Evolutionary conservation across 2,888 invertebrate species (phyloP).

Genomic region (Hipparchia semele): DNA sequence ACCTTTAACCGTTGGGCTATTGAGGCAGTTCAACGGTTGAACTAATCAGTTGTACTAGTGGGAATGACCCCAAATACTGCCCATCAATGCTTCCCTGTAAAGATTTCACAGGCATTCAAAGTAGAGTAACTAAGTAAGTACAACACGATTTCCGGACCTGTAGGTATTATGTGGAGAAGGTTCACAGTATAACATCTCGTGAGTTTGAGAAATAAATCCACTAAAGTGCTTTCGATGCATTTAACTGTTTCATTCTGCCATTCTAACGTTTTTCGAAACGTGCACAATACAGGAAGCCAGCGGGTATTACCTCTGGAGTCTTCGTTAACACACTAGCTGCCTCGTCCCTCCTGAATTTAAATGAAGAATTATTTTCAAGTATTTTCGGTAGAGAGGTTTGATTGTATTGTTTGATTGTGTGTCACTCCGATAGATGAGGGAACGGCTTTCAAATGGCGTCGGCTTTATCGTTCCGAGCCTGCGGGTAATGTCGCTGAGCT

Average conservation of each 20-base stretch:
- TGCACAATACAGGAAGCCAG: conserved; percentile 60
- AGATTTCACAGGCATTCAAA: too few species aligned
- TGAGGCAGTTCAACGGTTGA: too few species aligned
- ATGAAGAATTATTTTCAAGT: conserved; percentile 82
- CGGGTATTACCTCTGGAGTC: conserved; percentile 59
- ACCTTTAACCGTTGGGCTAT: too few species aligned
- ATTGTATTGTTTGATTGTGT: conserved; percentile 83
- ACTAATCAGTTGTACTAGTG: too few species aligned
- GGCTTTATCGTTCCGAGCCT: conserved; percentile 64
- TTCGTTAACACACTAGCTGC: conserved; percentile 67
- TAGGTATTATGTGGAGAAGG: conserved; percentile 10
- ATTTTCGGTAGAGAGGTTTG: conserved; percentile 80
- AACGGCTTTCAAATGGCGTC: conserved; percentile 71
- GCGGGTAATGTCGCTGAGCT: conserved; percentile 66
- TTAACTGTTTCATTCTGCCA: conserved; percentile 60
- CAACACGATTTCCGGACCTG: conserved; percentile 5
- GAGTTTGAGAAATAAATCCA: conserved; percentile 56
- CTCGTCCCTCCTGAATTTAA: conserved; percentile 78
- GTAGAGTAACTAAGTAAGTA: not conserved
- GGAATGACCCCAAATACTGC: too few species aligned
- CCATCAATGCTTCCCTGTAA: too few species aligned
- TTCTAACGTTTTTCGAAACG: conserved; percentile 60
- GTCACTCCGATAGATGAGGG: conserved; percentile 80
- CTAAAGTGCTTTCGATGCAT: conserved; percentile 54
- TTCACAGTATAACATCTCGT: conserved; percentile 39